Base-by-base conservation (phyloP, 2,797 vertebrate genomes). In the Rhabdophis nuchalis region DNA sequence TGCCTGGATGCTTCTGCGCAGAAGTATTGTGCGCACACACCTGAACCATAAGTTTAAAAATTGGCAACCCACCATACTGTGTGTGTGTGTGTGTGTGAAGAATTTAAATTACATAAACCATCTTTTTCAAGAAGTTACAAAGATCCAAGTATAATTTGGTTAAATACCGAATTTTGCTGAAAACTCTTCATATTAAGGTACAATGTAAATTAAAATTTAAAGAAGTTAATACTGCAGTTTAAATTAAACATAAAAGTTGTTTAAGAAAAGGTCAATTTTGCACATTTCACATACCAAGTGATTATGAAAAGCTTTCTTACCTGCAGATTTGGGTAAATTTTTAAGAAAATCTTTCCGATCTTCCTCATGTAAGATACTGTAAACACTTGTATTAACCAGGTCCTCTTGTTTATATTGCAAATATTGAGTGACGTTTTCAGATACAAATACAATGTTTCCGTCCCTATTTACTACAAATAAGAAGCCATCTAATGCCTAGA, bases 391-490 rank as follows among this genome's bases (percentile, higher is more conserved):
- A 97, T 98, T 99, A 93, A 99, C 98, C 94, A 99, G 97, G 96
- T 99, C 99, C 94, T 99, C 99, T 96, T 99, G 99, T 91, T 99
- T 99, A 97, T 99, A 99, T 56, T 99, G 99, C 90, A 99, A 97
- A 96, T 99, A 99, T 92, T 99, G 99, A 1, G 98, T 99, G 95
- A 99, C 99, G 87, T 99, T 99, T 98, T 99, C 99, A 3, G 99
- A 99, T 92, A 99, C 99, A 95, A 99, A 99, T 9, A 99, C 99
- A 92, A 99, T 99, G 97, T 97, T 99, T 95, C 99, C 99, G 90
- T 99, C 99, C 94, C 99, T 98, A 97, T 99, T 99, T 89, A 99
- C 99, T 93, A 99, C 99, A 96, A 99, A 99, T 91, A 99, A 97
- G 95, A 99, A 99, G 87, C 99, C 99, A 1, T 99, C 99, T 97